Evolutionary conservation across 1,140 invertebrate genomes (phyloP).

Genomic region (Megathymus violae): DNA sequence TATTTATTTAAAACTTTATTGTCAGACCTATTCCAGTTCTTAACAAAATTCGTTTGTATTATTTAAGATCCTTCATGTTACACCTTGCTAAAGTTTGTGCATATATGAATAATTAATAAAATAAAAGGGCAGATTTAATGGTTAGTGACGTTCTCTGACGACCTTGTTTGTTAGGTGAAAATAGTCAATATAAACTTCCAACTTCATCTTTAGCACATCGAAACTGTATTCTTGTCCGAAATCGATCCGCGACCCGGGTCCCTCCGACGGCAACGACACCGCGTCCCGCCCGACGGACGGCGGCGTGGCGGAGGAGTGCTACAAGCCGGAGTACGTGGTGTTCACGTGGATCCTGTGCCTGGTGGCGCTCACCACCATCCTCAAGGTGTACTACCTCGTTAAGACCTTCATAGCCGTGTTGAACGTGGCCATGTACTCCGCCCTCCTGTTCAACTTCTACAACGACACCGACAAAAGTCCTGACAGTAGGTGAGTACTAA

Average conservation of each 20-base stretch:
- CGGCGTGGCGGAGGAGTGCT: slow-evolving; percentile 71
- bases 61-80: too few species aligned
- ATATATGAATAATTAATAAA: too few species aligned
- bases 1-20: too few species aligned
- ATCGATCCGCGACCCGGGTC: slow-evolving; percentile 39
- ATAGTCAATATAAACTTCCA: too few species aligned
- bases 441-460: slow-evolving; percentile 58
- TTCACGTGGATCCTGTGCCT: slow-evolving; percentile 97
- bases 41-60: too few species aligned
- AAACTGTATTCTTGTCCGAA: slow-evolving; percentile 73
- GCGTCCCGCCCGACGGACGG: too few species aligned
- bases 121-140: too few species aligned
- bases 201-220: slow-evolving; percentile 69
- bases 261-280: not conserved
- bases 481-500: not conserved
- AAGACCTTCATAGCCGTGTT: slow-evolving; percentile 92
- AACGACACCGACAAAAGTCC: slow-evolving; percentile 36
- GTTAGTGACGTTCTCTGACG: too few species aligned
- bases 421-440: slow-evolving; percentile 86
- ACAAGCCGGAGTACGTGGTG: slow-evolving; percentile 94
- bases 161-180: too few species aligned
- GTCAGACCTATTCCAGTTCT: too few species aligned
- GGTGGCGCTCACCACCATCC: slow-evolving; percentile 94
- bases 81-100: too few species aligned
- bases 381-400: slow-evolving; percentile 95